Evolutionary conservation across 2,888 invertebrate species (phyloP).

Genomic region (Chloromyia formosa): DNA sequence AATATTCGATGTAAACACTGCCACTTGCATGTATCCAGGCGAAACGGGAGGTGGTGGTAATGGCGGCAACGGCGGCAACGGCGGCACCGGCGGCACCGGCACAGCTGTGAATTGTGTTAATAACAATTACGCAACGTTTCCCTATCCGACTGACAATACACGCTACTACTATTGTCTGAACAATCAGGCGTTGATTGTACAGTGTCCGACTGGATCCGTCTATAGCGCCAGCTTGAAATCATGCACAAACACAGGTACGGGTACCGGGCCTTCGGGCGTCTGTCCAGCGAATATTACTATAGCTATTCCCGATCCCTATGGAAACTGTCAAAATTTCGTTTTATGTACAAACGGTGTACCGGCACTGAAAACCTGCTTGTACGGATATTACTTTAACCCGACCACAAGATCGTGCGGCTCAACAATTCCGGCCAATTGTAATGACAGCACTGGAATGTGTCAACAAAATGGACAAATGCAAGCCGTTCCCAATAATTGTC

Average conservation of each 20-base stretch:
- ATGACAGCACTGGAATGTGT: not conserved
- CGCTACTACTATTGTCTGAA: constrained; percentile 28
- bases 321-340: constrained; percentile 13
- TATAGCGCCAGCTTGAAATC: not conserved
- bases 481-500: constrained; percentile 5
- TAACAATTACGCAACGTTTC: constrained; percentile 13
- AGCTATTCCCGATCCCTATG: no score
- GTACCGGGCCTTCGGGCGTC: not conserved
- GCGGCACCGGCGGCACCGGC: not conserved
- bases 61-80: no score
- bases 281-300: not conserved
- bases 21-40: not conserved
- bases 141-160: not conserved
- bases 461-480: not conserved
- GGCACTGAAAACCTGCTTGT: constrained; percentile 1
- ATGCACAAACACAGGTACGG: not conserved
- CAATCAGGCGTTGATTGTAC: constrained; percentile 25
- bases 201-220: constrained; percentile 3
- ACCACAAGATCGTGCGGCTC: not conserved
- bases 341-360: constrained; percentile 2
- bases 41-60: no score
- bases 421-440: not conserved
- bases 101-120: not conserved
- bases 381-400: constrained; percentile 3
- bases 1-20: not conserved